A percentile compares a stretch with the other conserved stretches of the same genome.
These are phyloP conservation scores for Eumerus sabulonum DNA, from an alignment of 2,888 invertebrate genomes.

Conservation along the genomic window DNA sequence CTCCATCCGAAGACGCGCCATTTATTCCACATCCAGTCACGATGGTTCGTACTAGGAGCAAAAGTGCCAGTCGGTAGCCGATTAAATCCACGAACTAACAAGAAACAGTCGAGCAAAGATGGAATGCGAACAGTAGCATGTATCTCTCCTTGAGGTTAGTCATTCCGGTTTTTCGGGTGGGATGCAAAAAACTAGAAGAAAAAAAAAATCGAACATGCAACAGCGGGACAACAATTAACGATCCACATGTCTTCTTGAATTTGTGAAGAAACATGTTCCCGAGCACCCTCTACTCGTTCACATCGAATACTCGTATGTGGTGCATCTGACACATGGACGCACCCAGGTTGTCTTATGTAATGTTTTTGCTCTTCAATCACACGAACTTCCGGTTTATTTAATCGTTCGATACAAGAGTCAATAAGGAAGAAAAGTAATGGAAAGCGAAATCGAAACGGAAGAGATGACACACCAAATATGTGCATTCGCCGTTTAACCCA, in stretches of 20 bases:
- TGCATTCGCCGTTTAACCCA: conserved; percentile 54
- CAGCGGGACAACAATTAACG: conserved; percentile 64
- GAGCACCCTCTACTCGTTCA: conserved; percentile 48
- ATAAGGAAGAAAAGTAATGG: conserved; percentile 1
- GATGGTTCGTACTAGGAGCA: conserved; percentile 10
- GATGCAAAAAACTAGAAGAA: conserved; percentile 4
- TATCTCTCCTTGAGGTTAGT: conserved; percentile 50
- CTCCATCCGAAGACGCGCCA: conserved; percentile 33
- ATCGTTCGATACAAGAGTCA: conserved; percentile 38
- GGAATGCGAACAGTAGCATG: conserved; percentile 45
- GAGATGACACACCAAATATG: conserved; percentile 62
- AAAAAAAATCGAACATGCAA: conserved; percentile 21
- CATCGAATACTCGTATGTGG: no score
- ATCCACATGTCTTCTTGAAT: conserved; percentile 66
- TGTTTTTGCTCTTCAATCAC: conserved; percentile 60
- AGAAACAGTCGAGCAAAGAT: conserved; percentile 11
- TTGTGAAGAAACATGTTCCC: conserved; percentile 60
- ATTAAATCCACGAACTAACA: conserved; percentile 9
- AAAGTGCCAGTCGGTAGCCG: conserved; percentile 2
- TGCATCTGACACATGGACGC: conserved; percentile 1
- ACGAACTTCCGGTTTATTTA: conserved; percentile 68
- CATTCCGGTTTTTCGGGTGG: conserved; percentile 62
- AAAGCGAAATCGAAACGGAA: conserved; percentile 39
- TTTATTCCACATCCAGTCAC: conserved; percentile 4
- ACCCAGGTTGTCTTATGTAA: conserved; percentile 39